phyloP scores from a whole-genome alignment of 2,888 invertebrate species.

The Rhagonycha lutea region DNA sequence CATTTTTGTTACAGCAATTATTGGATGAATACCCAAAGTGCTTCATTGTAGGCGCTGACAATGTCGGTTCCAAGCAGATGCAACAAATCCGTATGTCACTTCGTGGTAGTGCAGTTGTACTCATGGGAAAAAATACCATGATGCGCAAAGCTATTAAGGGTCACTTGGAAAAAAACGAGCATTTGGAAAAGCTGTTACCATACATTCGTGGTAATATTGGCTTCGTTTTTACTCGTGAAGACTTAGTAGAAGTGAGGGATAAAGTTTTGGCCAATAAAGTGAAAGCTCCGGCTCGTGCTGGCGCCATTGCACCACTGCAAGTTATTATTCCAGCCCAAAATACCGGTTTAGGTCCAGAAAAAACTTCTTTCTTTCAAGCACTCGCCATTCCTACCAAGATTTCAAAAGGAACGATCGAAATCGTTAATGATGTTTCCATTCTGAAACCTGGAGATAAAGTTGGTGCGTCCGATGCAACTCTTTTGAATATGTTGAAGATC shows the following conservation, averaged over 20 bases:
- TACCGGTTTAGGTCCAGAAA: constrained; percentile 98
- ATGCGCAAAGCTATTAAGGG: constrained; percentile 99
- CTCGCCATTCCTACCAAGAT: constrained; percentile 99
- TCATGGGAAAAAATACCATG: constrained; percentile 99
- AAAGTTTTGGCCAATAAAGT: constrained; percentile 95
- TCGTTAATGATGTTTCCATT: constrained; percentile 93
- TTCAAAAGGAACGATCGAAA: constrained; percentile 98
- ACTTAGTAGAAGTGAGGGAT: constrained; percentile 88
- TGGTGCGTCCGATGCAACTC: constrained; percentile 97
- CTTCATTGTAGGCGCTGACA: constrained; percentile 99
- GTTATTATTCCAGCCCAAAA: constrained; percentile 99
- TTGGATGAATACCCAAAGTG: constrained; percentile 98
- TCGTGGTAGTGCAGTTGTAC: constrained; percentile 84
- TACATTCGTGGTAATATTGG: constrained; percentile 98
- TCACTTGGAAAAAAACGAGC: constrained; percentile 91
- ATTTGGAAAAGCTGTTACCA: constrained; percentile 90
- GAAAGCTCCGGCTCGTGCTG: constrained; percentile 95
- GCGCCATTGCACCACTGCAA: constrained; percentile 94
- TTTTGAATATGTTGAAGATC: constrained; percentile 99
- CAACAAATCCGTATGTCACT: constrained; percentile 97
- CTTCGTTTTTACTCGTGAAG: constrained; percentile 96
- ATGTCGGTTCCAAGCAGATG: constrained; percentile 99
- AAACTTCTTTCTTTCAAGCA: constrained; percentile 99
- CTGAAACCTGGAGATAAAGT: constrained; percentile 96
- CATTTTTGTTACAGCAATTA: constrained; percentile 72